Evolutionary conservation across 2,113 vertebrate species (phyloP).

Genomic region (Melospiza georgiana): DNA sequence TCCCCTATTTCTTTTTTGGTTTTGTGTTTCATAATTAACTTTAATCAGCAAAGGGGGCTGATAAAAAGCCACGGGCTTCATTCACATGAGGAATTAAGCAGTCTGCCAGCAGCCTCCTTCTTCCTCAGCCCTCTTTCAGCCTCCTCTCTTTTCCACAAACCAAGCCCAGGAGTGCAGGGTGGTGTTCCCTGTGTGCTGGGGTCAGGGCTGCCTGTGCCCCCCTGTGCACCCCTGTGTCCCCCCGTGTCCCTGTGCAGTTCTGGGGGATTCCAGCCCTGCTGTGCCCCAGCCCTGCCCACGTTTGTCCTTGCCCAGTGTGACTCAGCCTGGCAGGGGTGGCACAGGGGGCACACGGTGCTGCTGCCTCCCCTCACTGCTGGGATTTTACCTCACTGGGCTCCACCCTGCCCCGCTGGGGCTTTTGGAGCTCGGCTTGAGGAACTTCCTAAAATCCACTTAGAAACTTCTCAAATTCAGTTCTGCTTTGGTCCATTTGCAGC

Average conservation of each 20-base stretch:
- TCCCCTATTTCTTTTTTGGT: background rate
- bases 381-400: background rate
- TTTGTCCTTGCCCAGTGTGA: background rate
- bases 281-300: background rate
- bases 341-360: background rate
- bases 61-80: accelerated
- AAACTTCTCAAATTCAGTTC: accelerated
- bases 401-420: accelerated
- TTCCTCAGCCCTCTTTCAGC: background rate
- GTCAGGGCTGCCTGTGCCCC: background rate
- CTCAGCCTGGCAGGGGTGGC: background rate
- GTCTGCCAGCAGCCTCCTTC: background rate
- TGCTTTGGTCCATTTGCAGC: background rate
- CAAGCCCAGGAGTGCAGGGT: accelerated
- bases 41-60: background rate
- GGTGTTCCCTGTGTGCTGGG: background rate
- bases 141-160: background rate
- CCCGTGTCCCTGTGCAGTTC: background rate
- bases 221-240: accelerated
- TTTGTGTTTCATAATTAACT: background rate
- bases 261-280: background rate
- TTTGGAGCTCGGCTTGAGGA: accelerated
- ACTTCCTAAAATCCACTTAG: accelerated
- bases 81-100: background rate
- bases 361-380: background rate